Percentiles rank a stretch among this genome's conserved stretches.
phyloP scores from a whole-genome alignment of 2,888 invertebrate genomes.

The Helicoverpa assulta region DNA sequence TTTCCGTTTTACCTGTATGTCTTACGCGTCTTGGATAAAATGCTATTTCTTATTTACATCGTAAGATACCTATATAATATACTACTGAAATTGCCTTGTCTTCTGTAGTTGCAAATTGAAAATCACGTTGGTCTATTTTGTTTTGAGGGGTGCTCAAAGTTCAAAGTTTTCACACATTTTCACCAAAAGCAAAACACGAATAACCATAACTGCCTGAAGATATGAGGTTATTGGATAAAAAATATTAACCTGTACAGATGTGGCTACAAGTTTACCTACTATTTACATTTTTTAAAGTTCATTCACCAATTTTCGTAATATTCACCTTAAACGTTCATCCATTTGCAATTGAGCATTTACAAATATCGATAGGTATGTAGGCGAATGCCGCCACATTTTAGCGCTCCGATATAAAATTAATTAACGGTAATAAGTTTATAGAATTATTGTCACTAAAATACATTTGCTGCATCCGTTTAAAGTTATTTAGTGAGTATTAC shows the following conservation, averaged over 20 bases:
- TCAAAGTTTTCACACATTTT: no score
- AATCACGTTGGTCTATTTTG: no score
- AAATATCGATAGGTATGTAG: background rate
- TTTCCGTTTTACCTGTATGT: slow-evolving; percentile 33
- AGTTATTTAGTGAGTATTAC: background rate
- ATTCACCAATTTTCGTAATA: background rate
- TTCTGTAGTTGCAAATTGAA: no score
- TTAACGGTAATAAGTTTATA: slow-evolving; percentile 17
- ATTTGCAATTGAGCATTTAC: background rate
- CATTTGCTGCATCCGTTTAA: background rate
- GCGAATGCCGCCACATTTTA: slow-evolving; percentile 17
- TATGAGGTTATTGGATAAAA: no score
- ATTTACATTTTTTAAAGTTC: background rate
- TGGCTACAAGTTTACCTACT: no score
- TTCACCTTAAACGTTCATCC: background rate
- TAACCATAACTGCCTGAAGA: no score
- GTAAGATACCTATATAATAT: background rate
- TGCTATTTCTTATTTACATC: slow-evolving; percentile 12
- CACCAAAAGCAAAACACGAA: no score
- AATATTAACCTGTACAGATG: no score
- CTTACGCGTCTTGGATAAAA: slow-evolving; percentile 15
- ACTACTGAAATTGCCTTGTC: background rate
- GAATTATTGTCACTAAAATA: slow-evolving; percentile 10
- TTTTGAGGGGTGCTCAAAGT: no score
- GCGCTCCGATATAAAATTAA: slow-evolving; percentile 15